These are phyloP conservation scores for Hirtodrosophila trivittata DNA, from an alignment of 2,888 invertebrate species.

Conservation along the genomic window DNA sequence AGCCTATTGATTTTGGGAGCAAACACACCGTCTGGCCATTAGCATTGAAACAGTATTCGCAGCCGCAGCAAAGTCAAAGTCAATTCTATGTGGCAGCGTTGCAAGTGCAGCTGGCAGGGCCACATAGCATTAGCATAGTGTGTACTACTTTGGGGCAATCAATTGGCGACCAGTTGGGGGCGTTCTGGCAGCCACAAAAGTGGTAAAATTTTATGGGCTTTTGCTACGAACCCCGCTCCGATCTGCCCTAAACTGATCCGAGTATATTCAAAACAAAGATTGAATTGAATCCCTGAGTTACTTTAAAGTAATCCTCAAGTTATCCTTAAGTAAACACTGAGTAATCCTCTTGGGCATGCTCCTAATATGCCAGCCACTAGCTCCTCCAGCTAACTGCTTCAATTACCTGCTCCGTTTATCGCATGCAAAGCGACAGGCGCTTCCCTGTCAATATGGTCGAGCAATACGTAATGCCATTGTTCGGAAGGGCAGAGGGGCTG, in stretches of 20 bases:
- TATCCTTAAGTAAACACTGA: too few species aligned
- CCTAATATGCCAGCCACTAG: too few species aligned
- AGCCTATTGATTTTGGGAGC: constrained; percentile 64
- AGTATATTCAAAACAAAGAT: too few species aligned
- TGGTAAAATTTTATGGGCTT: constrained; percentile 23
- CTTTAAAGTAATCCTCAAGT: too few species aligned
- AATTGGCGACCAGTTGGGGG: constrained; percentile 19
- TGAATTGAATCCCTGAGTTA: too few species aligned
- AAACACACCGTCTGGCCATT: constrained; percentile 18
- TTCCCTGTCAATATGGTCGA: constrained; percentile 45
- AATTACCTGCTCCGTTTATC: constrained; percentile 53
- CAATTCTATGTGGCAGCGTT: constrained; percentile 51
- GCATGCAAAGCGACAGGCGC: constrained; percentile 37
- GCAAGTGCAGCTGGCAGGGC: constrained; percentile 53
- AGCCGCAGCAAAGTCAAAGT: constrained; percentile 50
- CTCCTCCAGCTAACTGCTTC: constrained; percentile 30
- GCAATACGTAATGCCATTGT: constrained; percentile 47
- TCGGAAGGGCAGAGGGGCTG: constrained; percentile 12
- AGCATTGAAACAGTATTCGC: constrained; percentile 1
- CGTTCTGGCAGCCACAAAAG: constrained; percentile 56
- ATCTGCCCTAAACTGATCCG: too few species aligned
- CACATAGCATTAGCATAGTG: background rate
- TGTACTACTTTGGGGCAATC: constrained; percentile 14
- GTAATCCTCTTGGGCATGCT: constrained; percentile 29
- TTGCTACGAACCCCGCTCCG: too few species aligned